Evolutionary conservation across 2,113 vertebrate genomes (phyloP), one percentile per base, ranked within the genome.

Genomic region (Entomyzon cyanotis): DNA sequence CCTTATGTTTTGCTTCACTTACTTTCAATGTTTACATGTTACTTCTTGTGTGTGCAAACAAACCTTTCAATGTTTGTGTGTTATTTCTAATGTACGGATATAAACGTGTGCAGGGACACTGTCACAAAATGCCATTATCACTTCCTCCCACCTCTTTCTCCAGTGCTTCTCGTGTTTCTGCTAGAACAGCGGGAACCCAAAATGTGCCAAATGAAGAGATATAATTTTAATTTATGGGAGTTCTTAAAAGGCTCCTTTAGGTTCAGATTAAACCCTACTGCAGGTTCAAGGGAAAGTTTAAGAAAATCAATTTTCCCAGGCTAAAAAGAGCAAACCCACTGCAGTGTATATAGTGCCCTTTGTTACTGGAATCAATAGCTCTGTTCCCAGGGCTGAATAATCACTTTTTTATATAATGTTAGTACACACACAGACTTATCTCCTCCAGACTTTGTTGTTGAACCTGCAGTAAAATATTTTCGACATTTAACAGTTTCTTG

Each of bases 311-410:
- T 97, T 98, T 97, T 98, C 95, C 90, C 95, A 97, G 94, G 97
- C 95, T 97, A 93, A 97, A 96, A 84, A 89, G 77, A 91, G 71
- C 89, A 65, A 90, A 98, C 98, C 97, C 97, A 86, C 59, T 83
- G 96, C 69, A 97, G 97, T 93, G 96, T 94, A 91, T 93, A 89
- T 64, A 77, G 87, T 49, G 56, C 64, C 94, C 95, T 90, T 97
- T 96, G 96, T 97, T 98, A 98, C 97, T 98, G 77, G 98, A 99
- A 98, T 99, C 98, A 98, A 98, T 98, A 98, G 94, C 84, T 75
- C 87, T 96, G 97, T 98, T 98, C 97, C 97, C 97, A 97, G 95
- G 97, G 96, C 97, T 98, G 98, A 99, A 99, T 98, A 98, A 98
- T 98, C 85, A 96, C 94, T 96, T 98, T 98, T 98, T 98, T 97